Evolutionary conservation across 2,113 vertebrate genomes (phyloP).

Genomic region (Tenrec ecaudatus): DNA sequence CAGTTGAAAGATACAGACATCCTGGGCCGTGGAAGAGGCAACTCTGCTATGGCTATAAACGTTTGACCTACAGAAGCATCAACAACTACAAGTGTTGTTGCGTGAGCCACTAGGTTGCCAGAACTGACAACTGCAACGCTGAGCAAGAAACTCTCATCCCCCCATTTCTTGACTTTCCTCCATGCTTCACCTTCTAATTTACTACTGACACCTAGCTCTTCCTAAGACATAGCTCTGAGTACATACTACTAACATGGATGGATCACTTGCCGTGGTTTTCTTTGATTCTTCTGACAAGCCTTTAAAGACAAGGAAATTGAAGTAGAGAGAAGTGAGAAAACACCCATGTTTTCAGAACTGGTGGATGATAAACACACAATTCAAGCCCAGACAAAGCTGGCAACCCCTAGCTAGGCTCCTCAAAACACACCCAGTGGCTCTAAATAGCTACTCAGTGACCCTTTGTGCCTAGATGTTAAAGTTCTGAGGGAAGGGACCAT

Average conservation of each 20-base stretch:
- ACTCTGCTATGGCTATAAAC: background rate
- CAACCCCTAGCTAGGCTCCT: background rate
- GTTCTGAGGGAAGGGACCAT: background rate
- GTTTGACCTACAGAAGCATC: background rate
- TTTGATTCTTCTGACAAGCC: constrained; percentile 29
- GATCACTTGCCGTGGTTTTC: background rate
- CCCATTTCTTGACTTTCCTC: background rate
- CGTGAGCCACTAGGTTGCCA: background rate
- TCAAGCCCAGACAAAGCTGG: background rate
- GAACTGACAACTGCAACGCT: background rate
- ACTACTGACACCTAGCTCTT: background rate
- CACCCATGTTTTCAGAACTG: background rate
- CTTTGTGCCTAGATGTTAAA: constrained; percentile 19
- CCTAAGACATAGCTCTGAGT: background rate
- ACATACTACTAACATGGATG: background rate
- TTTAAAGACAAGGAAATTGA: constrained; percentile 5
- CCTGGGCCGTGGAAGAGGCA: background rate
- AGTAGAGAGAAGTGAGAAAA: background rate
- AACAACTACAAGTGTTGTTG: background rate
- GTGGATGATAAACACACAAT: background rate
- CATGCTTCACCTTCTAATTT: background rate
- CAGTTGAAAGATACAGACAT: background rate
- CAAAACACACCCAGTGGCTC: background rate
- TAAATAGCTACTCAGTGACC: background rate
- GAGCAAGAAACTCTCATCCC: background rate